A percentile compares a stretch with the other conserved stretches of the same genome.
These are phyloP conservation scores for Malurus cyaneus DNA, from an alignment of 2,113 vertebrate species.

Conservation along the genomic window DNA sequence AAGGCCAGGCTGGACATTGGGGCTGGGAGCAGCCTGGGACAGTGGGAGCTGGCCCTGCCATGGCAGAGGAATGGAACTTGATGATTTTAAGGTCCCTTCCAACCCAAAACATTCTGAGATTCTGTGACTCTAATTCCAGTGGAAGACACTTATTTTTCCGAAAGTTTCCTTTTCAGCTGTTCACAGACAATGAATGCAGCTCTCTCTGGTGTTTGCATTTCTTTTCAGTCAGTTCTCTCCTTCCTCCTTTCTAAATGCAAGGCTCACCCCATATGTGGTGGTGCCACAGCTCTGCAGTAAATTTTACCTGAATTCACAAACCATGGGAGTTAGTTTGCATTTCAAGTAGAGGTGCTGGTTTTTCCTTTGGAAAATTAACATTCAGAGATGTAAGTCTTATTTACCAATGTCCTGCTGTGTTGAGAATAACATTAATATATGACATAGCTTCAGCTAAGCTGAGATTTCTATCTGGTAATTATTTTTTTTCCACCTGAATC, in stretches of 20 bases:
- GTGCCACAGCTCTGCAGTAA: neutral
- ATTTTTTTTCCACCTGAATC: slow-evolving; percentile 35
- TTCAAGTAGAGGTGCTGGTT: neutral
- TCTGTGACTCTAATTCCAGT: neutral
- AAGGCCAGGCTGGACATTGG: neutral
- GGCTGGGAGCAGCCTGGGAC: neutral
- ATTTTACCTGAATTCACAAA: neutral
- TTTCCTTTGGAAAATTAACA: slow-evolving; percentile 39
- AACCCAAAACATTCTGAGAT: neutral
- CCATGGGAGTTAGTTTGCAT: neutral
- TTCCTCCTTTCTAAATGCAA: neutral
- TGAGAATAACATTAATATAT: slow-evolving; percentile 49
- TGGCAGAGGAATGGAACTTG: fast-evolving
- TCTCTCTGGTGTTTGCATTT: neutral
- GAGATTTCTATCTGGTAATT: slow-evolving; percentile 39
- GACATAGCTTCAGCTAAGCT: neutral
- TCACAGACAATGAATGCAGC: neutral
- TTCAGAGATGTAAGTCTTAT: slow-evolving; percentile 53
- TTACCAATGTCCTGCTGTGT: slow-evolving; percentile 57
- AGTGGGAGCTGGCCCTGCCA: neutral
- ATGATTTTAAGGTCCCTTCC: neutral
- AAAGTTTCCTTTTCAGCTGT: neutral
- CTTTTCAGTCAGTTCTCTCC: neutral
- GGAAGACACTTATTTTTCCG: neutral
- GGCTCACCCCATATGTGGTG: neutral